These are phyloP conservation scores for Amblyornis subalaris DNA, from an alignment of 2,113 vertebrate genomes.

Conservation along the genomic window DNA sequence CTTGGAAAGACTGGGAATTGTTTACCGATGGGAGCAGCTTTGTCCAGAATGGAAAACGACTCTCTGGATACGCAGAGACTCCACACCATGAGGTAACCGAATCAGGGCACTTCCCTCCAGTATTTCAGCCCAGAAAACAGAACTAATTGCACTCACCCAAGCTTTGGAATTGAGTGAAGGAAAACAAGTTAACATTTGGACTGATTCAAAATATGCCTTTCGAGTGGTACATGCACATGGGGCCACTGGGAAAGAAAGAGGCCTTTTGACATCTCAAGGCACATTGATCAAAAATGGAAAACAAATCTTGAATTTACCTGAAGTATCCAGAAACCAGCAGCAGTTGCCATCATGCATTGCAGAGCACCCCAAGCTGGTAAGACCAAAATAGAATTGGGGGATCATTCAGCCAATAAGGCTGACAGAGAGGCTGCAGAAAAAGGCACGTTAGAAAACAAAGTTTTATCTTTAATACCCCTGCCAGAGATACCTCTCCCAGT, in stretches of 20 bases:
- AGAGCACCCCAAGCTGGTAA: background rate
- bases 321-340: background rate
- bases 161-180: background rate
- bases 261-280: background rate
- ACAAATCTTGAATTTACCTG: background rate
- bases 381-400: background rate
- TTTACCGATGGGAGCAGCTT: background rate
- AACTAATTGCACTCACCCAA: background rate
- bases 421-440: background rate
- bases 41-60: background rate
- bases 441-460: background rate
- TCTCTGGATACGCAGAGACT: background rate
- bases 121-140: background rate
- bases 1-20: background rate
- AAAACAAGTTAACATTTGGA: background rate
- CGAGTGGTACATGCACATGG: background rate
- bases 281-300: background rate
- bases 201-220: background rate
- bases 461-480: background rate
- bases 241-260: background rate
- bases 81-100: background rate
- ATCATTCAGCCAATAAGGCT: background rate
- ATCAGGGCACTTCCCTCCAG: background rate
- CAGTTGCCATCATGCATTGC: background rate
- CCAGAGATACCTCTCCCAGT: background rate